Evolutionary conservation across 2,888 invertebrate species (phyloP).

Genomic region (Globia sparganii): DNA sequence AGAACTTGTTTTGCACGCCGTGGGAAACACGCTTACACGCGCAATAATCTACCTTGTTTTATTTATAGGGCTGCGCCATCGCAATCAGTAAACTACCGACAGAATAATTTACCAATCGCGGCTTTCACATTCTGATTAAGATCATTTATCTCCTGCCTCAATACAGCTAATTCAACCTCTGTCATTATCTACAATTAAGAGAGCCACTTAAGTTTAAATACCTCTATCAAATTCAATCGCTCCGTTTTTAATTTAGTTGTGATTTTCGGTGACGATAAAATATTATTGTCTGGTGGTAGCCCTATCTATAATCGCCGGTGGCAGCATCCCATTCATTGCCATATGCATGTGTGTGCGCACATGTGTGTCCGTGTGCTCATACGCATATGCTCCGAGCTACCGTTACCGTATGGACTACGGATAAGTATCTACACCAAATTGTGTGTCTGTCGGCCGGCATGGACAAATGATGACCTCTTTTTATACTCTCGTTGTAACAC

Average conservation of each 20-base stretch:
- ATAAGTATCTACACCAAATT: constrained; percentile 77
- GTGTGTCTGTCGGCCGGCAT: constrained; percentile 74
- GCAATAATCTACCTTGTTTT: constrained; percentile 85
- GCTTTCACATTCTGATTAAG: constrained; percentile 75
- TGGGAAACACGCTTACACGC: constrained; percentile 87
- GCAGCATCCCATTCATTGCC: constrained; percentile 86
- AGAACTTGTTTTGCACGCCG: constrained; percentile 88
- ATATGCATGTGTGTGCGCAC: constrained; percentile 67
- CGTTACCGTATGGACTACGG: constrained; percentile 77
- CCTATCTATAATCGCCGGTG: constrained; percentile 79
- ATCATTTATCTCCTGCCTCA: constrained; percentile 66
- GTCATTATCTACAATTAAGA: constrained; percentile 61
- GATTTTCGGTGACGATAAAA: constrained; percentile 67
- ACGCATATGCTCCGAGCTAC: constrained; percentile 76
- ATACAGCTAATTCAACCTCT: constrained; percentile 63
- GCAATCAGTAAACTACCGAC: constrained; percentile 63
- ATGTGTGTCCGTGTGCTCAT: constrained; percentile 63
- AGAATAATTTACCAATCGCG: constrained; percentile 66
- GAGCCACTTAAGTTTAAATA: constrained; percentile 59
- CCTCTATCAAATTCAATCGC: constrained; percentile 64
- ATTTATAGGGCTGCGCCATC: constrained; percentile 82
- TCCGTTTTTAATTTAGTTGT: constrained; percentile 65
- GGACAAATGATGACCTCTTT: constrained; percentile 79
- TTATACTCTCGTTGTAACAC: constrained; percentile 73
- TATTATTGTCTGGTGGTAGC: constrained; percentile 72